Percentiles rank a stretch among this genome's conserved stretches.
These are phyloP conservation scores for Resseliella maxima DNA, from an alignment of 2,888 invertebrate species.

Conservation along the genomic window DNA sequence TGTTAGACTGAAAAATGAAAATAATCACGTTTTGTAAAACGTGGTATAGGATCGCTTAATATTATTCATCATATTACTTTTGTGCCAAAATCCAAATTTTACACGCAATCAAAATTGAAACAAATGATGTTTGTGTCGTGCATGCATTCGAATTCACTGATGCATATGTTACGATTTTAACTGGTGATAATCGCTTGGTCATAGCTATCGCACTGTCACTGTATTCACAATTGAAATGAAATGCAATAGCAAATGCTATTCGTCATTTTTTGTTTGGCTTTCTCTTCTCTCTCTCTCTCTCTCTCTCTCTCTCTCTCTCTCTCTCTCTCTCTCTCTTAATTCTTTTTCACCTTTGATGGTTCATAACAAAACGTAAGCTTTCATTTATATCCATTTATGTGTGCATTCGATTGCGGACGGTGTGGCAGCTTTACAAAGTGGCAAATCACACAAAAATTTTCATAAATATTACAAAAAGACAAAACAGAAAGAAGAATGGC, in stretches of 20 bases:
- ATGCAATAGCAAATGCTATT: conserved; percentile 12
- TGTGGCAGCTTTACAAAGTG: conserved; percentile 41
- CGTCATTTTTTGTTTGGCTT: neutral
- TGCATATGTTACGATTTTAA: neutral
- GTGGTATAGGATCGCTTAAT: neutral
- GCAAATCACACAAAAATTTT: conserved; percentile 21
- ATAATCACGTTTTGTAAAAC: neutral
- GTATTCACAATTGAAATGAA: neutral
- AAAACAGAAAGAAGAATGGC: neutral
- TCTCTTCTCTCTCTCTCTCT: neutral
- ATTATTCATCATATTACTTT: neutral
- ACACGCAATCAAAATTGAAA: neutral
- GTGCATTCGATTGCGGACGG: conserved; percentile 11
- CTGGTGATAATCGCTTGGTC: neutral
- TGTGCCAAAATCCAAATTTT: neutral
- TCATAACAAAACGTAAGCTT: neutral
- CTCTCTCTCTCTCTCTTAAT: neutral
- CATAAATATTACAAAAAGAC: neutral
- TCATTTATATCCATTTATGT: conserved; percentile 34
- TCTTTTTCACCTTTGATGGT: neutral
- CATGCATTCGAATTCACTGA: neutral
- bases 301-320: neutral
- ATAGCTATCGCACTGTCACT: neutral
- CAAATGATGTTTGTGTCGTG: neutral
- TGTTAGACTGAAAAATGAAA: neutral